These are phyloP conservation scores for Archaeoteleia sp. DNA, from an alignment of 2,888 invertebrate genomes.

Conservation along the genomic window DNA sequence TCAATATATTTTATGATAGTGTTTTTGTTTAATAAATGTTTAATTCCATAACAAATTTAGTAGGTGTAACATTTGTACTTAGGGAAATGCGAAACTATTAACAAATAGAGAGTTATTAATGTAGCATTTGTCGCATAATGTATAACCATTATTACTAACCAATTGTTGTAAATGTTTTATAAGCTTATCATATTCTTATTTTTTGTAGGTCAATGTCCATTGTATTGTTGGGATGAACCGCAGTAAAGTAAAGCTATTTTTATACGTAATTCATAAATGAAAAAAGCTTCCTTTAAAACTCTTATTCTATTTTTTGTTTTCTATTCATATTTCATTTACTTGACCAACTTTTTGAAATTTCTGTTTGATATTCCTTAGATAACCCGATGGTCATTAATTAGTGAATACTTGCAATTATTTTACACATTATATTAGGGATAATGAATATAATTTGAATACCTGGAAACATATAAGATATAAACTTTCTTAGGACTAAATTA, in stretches of 20 bases:
- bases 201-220: slow-evolving; percentile 52
- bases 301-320: slow-evolving; percentile 23
- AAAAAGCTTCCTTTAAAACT: slow-evolving; percentile 24
- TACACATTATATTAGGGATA: too few species aligned
- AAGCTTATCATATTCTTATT: slow-evolving; percentile 46
- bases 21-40: slow-evolving; percentile 13
- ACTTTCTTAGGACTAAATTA: too few species aligned
- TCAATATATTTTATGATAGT: too few species aligned
- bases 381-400: too few species aligned
- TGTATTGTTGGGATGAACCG: slow-evolving; percentile 50
- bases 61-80: slow-evolving; percentile 5
- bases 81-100: slow-evolving; percentile 27
- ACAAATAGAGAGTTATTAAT: slow-evolving; percentile 13
- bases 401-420: too few species aligned
- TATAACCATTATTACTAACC: slow-evolving; percentile 36
- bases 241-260: slow-evolving; percentile 47
- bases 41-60: slow-evolving; percentile 50
- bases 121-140: slow-evolving; percentile 24
- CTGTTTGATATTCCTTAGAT: too few species aligned
- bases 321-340: slow-evolving; percentile 31
- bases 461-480: too few species aligned
- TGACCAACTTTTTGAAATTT: too few species aligned
- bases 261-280: slow-evolving; percentile 41
- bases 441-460: too few species aligned
- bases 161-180: slow-evolving; percentile 27